Base-by-base conservation (phyloP, 2,888 invertebrate species). In the Nomada lathburiana region DNA sequence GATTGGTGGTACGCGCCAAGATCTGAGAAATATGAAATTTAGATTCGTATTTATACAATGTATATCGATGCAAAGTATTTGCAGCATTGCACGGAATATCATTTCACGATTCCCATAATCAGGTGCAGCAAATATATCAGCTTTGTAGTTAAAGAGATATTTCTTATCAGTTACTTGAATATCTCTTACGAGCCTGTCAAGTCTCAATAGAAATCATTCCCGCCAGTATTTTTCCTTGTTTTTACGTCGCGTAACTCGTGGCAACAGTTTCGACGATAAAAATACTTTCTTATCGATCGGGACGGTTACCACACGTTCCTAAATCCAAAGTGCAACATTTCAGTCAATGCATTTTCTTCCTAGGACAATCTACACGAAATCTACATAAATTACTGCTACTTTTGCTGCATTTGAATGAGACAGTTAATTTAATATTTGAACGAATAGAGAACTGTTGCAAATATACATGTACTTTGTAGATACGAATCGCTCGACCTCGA, bases 191-290 rank as follows among this genome's bases (percentile, higher is more conserved):
- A 62, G 20, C 20, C 44, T 23, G 20, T 44, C 9, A 18, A 64
- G 11, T 16, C 2, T 55, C 53, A 68, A 42, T 42, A 1, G 23
- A 44, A 23, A 70, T n/a, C 2, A 20, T 29, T 36, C n/a, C 9
- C 47, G 0, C 20, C 47, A 10, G 13, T 57, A 57, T 57, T 16
- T 57, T 63, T 55, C 29, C 11, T 2, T 57, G 7, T 36, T 60
- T 60, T 60, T 60, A 29, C n/a, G 11, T 67, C 18, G 10, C 23
- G 26, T 23, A 16, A 36, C 11, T 1, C 23, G 29, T 36, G 4
- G 11, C 11, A 68, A 52, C 29, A 42, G 4, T 36, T 36, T 9
- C 18, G 0, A 16, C 7, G 65, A 70, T 80, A 80, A 77, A 65
- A 62, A 26, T 50, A 42, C 13, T 71, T 42, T 9, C 26, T 62